These are phyloP conservation scores for Eurypyga helias DNA, from an alignment of 2,113 vertebrate genomes.

Conservation along the genomic window DNA sequence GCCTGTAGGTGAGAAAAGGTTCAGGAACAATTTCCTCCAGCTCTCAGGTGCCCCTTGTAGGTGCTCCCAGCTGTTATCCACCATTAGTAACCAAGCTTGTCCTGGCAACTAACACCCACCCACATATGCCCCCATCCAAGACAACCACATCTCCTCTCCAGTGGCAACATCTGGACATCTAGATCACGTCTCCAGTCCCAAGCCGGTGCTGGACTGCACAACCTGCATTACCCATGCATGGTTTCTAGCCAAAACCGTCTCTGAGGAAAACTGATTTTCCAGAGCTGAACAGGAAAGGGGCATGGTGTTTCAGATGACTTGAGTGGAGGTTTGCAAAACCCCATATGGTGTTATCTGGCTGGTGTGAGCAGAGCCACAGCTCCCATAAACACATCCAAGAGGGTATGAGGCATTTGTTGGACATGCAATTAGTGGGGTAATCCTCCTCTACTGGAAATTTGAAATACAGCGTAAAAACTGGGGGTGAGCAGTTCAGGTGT, in stretches of 20 bases:
- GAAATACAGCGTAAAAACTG: not conserved
- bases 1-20: not conserved
- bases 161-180: not conserved
- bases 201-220: not conserved
- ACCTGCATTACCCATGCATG: not conserved
- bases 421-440: not conserved
- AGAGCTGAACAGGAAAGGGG: not conserved
- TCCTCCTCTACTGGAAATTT: not conserved
- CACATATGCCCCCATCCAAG: not conserved
- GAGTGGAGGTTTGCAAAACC: not conserved
- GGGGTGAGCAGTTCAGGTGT: not conserved
- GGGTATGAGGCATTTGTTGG: not conserved
- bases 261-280: not conserved
- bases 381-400: not conserved
- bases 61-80: not conserved
- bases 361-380: not conserved
- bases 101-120: not conserved
- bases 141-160: not conserved
- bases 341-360: not conserved
- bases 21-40: not conserved
- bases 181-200: not conserved
- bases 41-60: not conserved
- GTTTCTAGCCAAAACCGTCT: not conserved
- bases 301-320: not conserved
- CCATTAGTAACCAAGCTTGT: not conserved